Conservation (phyloP, 2,113 vertebrate species). For the Aleadryas rufinucha region DNA sequence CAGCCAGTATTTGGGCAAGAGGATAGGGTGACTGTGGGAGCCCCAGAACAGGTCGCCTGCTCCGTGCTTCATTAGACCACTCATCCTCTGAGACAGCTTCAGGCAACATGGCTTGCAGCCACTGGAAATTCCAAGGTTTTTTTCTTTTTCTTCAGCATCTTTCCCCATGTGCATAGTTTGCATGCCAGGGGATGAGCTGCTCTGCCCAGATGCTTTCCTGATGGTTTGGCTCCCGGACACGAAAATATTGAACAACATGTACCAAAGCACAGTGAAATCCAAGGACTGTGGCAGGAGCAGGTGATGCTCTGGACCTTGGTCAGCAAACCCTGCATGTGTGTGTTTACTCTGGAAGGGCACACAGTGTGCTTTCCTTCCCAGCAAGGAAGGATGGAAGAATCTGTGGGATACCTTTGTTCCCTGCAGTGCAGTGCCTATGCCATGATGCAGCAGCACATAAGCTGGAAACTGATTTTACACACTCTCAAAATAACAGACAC, state of each 20-base stretch:
- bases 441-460: accelerated
- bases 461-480: background rate
- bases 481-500: background rate
- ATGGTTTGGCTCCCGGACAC: background rate
- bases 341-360: background rate
- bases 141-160: background rate
- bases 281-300: background rate
- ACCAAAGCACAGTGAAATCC: background rate
- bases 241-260: background rate
- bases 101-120: background rate
- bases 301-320: background rate
- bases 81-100: background rate
- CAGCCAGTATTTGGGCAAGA: background rate
- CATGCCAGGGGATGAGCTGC: background rate
- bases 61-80: background rate
- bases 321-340: accelerated
- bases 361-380: accelerated
- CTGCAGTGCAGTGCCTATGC: background rate
- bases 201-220: background rate
- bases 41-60: background rate
- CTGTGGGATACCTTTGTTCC: background rate
- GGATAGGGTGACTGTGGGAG: background rate
- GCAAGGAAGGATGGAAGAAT: background rate
- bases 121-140: constrained; percentile 9
- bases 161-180: background rate